Evolutionary conservation across 2,797 vertebrate species (phyloP).

Genomic region (Arnoldichthys spilopterus): DNA sequence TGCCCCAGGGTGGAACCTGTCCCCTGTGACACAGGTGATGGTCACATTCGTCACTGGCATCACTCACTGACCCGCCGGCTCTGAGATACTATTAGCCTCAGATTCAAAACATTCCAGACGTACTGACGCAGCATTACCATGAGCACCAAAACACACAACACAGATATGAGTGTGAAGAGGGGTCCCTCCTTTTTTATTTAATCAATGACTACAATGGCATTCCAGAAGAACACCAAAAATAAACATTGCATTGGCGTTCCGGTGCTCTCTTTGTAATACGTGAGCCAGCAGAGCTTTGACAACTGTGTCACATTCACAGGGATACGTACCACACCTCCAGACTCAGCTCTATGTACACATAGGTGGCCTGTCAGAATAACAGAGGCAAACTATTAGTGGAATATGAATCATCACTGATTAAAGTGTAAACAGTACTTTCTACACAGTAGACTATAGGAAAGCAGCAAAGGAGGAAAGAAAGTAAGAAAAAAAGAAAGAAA

Average conservation of each 20-base stretch:
- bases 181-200: neutral
- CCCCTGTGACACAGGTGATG: neutral
- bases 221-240: neutral
- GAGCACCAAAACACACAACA: neutral
- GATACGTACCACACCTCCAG: slow-evolving; percentile 93
- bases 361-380: slow-evolving; percentile 86
- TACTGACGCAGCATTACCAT: neutral
- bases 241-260: neutral
- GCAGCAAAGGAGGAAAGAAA: neutral
- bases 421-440: neutral
- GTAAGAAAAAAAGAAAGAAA: neutral
- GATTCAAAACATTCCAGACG: slow-evolving; percentile 13
- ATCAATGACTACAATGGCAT: neutral
- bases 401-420: neutral
- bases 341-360: slow-evolving; percentile 88
- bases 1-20: neutral
- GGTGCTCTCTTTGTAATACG: neutral
- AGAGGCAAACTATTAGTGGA: slow-evolving; percentile 54
- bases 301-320: neutral
- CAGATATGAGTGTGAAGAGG: neutral
- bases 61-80: neutral
- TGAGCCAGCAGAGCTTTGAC: neutral
- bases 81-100: neutral
- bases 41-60: neutral
- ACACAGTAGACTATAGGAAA: neutral